Percentiles rank a stretch among this genome's conserved stretches.
Conservation (phyloP, 2,888 invertebrate genomes). For the Epinotia demarniana region DNA sequence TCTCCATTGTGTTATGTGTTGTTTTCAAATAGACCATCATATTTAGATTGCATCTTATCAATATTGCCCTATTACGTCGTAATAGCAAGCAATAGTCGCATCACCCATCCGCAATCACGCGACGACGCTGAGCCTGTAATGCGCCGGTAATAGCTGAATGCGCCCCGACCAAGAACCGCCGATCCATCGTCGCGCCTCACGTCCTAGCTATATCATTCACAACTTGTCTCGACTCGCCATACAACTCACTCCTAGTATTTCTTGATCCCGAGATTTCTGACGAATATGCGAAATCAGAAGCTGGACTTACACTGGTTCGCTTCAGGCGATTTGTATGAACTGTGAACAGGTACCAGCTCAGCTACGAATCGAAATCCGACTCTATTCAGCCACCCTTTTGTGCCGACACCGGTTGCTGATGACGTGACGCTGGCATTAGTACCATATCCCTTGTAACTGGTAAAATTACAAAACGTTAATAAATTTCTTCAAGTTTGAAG, state of each 20-base stretch:
- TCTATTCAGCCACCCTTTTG: slow-evolving; percentile 37
- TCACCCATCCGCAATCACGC: slow-evolving; percentile 7
- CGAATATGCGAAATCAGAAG: background rate
- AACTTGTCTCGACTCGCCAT: background rate
- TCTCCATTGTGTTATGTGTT: no score
- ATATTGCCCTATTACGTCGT: background rate
- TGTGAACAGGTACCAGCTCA: background rate
- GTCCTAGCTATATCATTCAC: slow-evolving; percentile 3
- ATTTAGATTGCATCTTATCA: background rate
- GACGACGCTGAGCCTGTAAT: slow-evolving; percentile 24
- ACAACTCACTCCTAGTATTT: background rate
- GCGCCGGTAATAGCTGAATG: slow-evolving; percentile 28
- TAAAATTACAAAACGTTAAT: background rate
- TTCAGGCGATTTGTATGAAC: background rate
- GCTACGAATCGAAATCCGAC: slow-evolving; percentile 34
- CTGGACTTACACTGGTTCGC: background rate
- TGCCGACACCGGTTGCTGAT: slow-evolving; percentile 23
- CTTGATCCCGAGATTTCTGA: background rate
- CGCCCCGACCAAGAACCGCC: slow-evolving; percentile 25
- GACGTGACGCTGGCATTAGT: slow-evolving; percentile 20
- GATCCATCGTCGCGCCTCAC: slow-evolving; percentile 16
- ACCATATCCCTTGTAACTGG: background rate
- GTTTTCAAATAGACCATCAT: background rate
- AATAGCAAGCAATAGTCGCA: background rate
- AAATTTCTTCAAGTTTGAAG: slow-evolving; percentile 2